Base-by-base conservation (phyloP, 2,113 vertebrate genomes). In the Neodontobutis hainanensis region DNA sequence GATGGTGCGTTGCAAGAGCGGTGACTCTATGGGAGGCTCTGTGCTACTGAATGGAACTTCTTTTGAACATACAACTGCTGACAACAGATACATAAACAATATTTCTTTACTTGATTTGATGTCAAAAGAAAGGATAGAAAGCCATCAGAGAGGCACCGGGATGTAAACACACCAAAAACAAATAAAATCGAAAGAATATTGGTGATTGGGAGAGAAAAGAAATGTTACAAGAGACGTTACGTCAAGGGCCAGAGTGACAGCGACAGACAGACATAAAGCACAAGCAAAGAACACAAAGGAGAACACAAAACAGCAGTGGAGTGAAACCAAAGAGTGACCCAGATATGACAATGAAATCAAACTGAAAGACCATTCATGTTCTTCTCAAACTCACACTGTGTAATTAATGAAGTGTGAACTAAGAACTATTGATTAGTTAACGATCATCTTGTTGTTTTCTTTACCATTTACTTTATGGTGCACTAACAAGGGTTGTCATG, bases 321-420 rank as follows among this genome's bases (percentile, higher is more conserved):
- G 72, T 34, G 68, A 62, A 70, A 60, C 58, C 35, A 49, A 76
- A 55, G 68, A 70, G 72, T 87, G 84, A 84, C 80, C 84, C 67
- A 81, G 78, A 85, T 88, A 75, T 78, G 76, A 81, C 85, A 86
- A 76, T 36, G 40, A 69, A 81, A 58, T 60, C 46, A 75, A 68
- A 68, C 50, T 57, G 38, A 68, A 52, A 50, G 34, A 55, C 2
- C 5, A 8, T n/a, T 6, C 34, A n/a, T 40, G 12, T 40, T 66
- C 56, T 73, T 62, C 66, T 27, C 35, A 34, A 61, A 38, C 35
- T 44, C 3, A 27, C 19, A 27, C 36, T 72, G 27, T 50, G 4
- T 77, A 70, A 80, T 75, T 65, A 83, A 80, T 68, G 12, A 36
- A 32, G 36, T n/a, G 34, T 38, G 34, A 36, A 27, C 19, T 27